phyloP scores from a whole-genome alignment of 2,797 vertebrate genomes.

The Apodemus agrarius region DNA sequence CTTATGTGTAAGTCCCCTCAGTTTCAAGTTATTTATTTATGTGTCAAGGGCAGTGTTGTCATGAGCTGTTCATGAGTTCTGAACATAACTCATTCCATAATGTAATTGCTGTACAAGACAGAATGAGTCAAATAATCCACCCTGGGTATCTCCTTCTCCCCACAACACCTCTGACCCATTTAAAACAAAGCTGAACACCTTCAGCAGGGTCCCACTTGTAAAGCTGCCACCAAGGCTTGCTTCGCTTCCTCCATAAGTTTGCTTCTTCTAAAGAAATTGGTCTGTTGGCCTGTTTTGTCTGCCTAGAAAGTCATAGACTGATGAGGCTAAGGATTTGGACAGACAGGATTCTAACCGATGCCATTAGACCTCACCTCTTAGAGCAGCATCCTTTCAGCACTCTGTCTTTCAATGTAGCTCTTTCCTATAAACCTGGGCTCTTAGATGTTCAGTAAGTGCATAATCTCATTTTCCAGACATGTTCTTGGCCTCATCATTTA shows the following conservation, averaged over 20 bases:
- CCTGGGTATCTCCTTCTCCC: background rate
- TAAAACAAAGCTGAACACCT: background rate
- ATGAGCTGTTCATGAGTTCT: too few relatives aligned
- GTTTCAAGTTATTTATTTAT: background rate
- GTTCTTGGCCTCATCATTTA: background rate
- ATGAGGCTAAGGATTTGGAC: background rate
- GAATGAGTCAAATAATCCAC: background rate
- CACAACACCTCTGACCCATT: background rate
- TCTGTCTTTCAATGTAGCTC: background rate
- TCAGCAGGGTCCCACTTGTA: background rate
- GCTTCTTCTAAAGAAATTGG: background rate
- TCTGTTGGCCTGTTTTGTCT: background rate
- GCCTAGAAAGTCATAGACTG: background rate
- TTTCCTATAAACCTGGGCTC: background rate
- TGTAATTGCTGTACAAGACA: background rate
- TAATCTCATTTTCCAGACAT: background rate
- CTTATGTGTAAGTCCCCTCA: too few relatives aligned
- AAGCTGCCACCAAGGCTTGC: background rate
- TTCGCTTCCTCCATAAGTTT: background rate
- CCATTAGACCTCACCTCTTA: background rate
- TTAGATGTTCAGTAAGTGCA: background rate
- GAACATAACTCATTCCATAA: background rate
- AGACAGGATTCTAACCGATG: background rate
- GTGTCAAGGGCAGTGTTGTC: background rate
- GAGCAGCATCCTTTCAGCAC: background rate